Evolutionary conservation across 2,797 vertebrate genomes (phyloP).

Genomic region (Ambastaia sidthimunki): DNA sequence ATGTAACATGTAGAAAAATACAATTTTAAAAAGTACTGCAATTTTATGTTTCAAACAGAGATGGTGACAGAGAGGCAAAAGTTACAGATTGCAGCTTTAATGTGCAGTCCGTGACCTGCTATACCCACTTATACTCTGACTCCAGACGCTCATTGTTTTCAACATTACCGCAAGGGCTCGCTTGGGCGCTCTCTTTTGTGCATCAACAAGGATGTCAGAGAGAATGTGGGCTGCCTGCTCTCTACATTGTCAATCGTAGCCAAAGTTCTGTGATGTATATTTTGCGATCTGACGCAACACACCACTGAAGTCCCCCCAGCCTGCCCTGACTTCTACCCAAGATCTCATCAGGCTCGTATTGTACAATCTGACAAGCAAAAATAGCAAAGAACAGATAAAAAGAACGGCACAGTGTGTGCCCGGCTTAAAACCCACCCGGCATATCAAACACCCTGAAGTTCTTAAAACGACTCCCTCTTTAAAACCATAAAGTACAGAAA

Average conservation of each 20-base stretch:
- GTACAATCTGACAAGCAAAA: neutral
- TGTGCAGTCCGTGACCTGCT: too few relatives aligned
- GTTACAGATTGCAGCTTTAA: too few relatives aligned
- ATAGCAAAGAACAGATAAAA: neutral
- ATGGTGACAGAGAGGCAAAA: too few relatives aligned
- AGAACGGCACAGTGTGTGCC: neutral
- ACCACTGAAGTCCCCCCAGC: neutral
- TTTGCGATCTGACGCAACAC: neutral
- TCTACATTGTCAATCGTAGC: neutral
- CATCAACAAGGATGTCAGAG: too few relatives aligned
- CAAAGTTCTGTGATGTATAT: neutral
- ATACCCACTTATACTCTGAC: too few relatives aligned
- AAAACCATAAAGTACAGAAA: conserved; percentile 52
- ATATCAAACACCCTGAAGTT: conserved; percentile 9
- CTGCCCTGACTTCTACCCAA: neutral
- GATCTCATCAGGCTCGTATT: neutral
- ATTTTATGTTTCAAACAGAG: too few relatives aligned
- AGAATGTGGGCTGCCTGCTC: too few relatives aligned
- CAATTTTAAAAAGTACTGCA: too few relatives aligned
- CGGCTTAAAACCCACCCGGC: neutral
- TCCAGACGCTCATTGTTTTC: too few relatives aligned
- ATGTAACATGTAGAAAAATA: too few relatives aligned
- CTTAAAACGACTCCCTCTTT: conserved; percentile 42
- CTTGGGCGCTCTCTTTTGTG: too few relatives aligned
- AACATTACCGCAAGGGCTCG: too few relatives aligned